Evolutionary conservation across 1,140 invertebrate genomes (phyloP), one percentile per base, ranked within the genome.

Genomic region (Matsumurasca onukii): DNA sequence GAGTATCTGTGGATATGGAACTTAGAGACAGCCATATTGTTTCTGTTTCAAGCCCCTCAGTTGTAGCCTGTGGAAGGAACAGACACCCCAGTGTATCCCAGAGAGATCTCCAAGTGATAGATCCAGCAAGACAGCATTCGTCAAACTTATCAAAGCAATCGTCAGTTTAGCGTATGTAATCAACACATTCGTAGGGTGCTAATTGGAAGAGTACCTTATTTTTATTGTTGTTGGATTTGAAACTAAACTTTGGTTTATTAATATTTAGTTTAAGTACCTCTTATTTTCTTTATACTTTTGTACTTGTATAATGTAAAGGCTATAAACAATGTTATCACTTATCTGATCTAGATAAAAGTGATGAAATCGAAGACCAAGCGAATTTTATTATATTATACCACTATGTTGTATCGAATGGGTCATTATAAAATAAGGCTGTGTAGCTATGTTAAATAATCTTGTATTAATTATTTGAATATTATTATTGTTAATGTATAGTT

Each of bases 81-180:
- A 57, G 34, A 62, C 66, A 70, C 25, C 29, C 55, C 15, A 55
- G 29, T 48, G 49, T 39, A 22, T 69, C 67, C 31, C 71, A 69
- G 20, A 71, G 55, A 30, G 30, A 27, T 27, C 25, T 29, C 15
- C 27, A 31, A 20, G 67, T 68, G 3, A 51, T 69, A 27, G 68
- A 52, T 34, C 52, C 39, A 48, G 39, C 57, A 22, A 45, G 48
- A 30, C 68, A 64, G 34, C 59, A 49, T 27, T 31, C 45, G 51
- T 51, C 34, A n/a, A 68, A 34, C 17, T 24, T 72, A 55, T 72
- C 73, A 12, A 74, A 74, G 66, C 73, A 74, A 61, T 74, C 73
- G 20, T 74, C 73, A 25, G 71, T 74, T 34, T 74, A 68, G 68
- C 57, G 5, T 24, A 5, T 17, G 55, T 55, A 24, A 27, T 24